Evolutionary conservation across 2,797 vertebrate species (phyloP), one percentile per base, ranked within the genome.

Genomic region (Tadarida brasiliensis): DNA sequence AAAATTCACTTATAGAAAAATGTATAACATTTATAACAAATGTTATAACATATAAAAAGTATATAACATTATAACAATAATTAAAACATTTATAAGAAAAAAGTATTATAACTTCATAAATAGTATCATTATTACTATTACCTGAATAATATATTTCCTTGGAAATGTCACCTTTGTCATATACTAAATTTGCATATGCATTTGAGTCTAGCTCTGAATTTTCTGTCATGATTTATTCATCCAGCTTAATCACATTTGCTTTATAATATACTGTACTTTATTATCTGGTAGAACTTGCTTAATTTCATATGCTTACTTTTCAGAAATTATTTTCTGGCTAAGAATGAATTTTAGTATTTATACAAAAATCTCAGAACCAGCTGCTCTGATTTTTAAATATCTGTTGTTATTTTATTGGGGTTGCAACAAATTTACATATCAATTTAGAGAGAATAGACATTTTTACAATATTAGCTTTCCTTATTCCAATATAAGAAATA

Each of bases 311-410:
- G 11, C 2, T 47, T 73, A 70, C n/a, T 68, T 95, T 97, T 65
- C 61, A 94, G 59, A 83, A 33, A 30, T 14, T 77, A 33, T 88
- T 95, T 89, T 87, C 70, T 91, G 49, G 78, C 54, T 82, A 86
- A 97, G 49, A 33, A 90, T 77, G n/a, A 81, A 68, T 82, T 97
- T 92, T 92, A 30, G 61, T 94, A 94, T 91, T 94, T 93, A 83
- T 74, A 65, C 24, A 91, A 96, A 92, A 94, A 71, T 94, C 90
- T 95, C 89, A 94, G 65, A 94, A 90, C 39, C 80, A 97, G 89
- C 59, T 97, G 83, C 54, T 96, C 39, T 83, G 57, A 80, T 83
- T 94, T 96, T 97, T 39, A 33, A 76, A 96, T 92, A 90, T 87
- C 47, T 85, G 63, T 87, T 82, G 73, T 65, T 76, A 89, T 96